phyloP scores from a whole-genome alignment of 2,113 vertebrate genomes.

The Bambusicola thoracicus region DNA sequence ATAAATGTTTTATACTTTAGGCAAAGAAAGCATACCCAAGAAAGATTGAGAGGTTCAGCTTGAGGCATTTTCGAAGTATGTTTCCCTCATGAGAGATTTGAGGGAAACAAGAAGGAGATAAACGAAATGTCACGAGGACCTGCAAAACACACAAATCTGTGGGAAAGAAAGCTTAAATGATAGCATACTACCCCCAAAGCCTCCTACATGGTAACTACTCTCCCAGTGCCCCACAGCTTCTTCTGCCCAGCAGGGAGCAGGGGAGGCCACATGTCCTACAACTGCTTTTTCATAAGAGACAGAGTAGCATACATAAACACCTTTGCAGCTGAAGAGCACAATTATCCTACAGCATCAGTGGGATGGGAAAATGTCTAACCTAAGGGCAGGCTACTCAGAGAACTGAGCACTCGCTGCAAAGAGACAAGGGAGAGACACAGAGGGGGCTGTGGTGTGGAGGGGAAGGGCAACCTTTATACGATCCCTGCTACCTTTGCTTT shows the following conservation, averaged over 20 bases:
- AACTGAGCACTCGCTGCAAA: neutral
- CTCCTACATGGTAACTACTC: neutral
- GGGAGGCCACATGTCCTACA: neutral
- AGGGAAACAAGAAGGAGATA: neutral
- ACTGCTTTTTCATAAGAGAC: rapidly evolving
- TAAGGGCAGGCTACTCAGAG: neutral
- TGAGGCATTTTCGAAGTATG: neutral
- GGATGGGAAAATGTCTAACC: neutral
- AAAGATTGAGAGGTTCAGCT: neutral
- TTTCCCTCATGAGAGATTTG: neutral
- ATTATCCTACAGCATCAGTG: neutral
- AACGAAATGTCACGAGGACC: rapidly evolving
- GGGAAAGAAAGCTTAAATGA: neutral
- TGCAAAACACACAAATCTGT: neutral
- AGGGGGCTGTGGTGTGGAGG: rapidly evolving
- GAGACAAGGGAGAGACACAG: neutral
- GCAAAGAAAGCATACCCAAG: neutral
- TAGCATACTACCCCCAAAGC: neutral
- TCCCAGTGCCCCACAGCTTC: neutral
- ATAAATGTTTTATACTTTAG: neutral
- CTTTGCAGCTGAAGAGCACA: neutral
- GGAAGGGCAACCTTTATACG: rapidly evolving
- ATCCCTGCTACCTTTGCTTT: neutral
- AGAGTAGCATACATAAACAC: neutral
- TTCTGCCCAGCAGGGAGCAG: neutral